Evolutionary conservation across 2,113 vertebrate species (phyloP).

Genomic region (Dipodomys ordii): DNA sequence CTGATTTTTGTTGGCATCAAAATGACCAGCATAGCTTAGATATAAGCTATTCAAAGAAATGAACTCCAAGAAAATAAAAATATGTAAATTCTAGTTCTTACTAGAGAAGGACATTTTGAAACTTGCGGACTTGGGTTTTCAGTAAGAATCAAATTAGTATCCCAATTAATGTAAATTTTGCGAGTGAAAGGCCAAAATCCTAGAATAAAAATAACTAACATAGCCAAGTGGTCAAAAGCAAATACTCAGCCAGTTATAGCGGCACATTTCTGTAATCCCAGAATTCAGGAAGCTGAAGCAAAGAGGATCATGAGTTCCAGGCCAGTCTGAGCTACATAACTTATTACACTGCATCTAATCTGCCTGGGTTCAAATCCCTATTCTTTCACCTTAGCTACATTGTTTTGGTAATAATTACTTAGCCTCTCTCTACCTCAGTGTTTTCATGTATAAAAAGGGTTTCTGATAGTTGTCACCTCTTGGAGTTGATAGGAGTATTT

Average conservation of each 20-base stretch:
- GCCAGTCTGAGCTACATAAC: background rate
- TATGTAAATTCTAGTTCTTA: conserved; percentile 37
- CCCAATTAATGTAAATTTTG: conserved; percentile 53
- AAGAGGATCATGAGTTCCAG: background rate
- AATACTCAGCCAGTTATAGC: background rate
- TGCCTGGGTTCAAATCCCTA: background rate
- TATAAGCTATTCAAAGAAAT: conserved; percentile 48
- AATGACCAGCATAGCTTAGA: conserved; percentile 37
- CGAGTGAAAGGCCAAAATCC: conserved; percentile 22
- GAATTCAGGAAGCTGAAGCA: background rate
- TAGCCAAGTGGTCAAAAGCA: background rate
- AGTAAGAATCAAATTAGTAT: conserved; percentile 45
- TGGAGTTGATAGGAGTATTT: background rate
- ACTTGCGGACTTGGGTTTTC: conserved; percentile 26
- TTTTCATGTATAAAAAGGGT: background rate
- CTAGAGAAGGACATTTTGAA: conserved; percentile 40
- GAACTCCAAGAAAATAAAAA: conserved; percentile 32
- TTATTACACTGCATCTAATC: background rate
- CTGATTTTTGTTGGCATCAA: conserved; percentile 69
- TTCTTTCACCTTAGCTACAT: background rate
- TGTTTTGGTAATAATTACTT: background rate
- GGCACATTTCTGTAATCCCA: background rate
- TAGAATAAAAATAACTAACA: conserved; percentile 14
- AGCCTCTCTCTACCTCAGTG: background rate
- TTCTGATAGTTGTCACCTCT: background rate